Percentiles rank a stretch among this genome's conserved stretches.
These are phyloP conservation scores for Paramisgurnus dabryanus DNA, from an alignment of 2,113 vertebrate species.

Conservation along the genomic window DNA sequence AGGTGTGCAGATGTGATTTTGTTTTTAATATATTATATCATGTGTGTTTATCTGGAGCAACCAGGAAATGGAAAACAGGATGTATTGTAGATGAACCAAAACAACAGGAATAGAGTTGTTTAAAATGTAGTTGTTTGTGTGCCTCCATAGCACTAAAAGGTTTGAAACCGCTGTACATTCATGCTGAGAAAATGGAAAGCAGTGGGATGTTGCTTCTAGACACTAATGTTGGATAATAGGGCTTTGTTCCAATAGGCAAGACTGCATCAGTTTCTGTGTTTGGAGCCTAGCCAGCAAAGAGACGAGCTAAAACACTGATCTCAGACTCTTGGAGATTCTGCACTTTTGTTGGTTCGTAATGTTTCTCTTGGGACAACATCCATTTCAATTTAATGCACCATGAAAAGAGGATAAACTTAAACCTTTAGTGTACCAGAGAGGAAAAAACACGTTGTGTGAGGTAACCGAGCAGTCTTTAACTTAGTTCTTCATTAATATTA, in stretches of 20 bases:
- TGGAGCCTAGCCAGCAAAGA: constrained; percentile 15
- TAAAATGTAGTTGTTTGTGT: constrained; percentile 32
- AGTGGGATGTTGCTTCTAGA: constrained; percentile 34
- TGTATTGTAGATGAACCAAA: neutral
- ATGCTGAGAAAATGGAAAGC: constrained; percentile 35
- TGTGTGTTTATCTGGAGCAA: constrained; percentile 13
- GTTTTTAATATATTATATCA: constrained; percentile 6
- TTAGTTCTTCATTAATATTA: constrained; percentile 8
- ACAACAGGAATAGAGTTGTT: constrained; percentile 4
- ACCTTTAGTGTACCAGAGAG: constrained; percentile 33
- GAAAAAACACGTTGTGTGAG: constrained; percentile 16
- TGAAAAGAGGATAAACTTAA: constrained; percentile 41
- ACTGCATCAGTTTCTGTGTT: constrained; percentile 31
- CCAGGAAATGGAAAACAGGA: constrained; percentile 19
- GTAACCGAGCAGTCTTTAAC: neutral
- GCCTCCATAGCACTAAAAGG: constrained; percentile 3
- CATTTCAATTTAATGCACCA: constrained; percentile 40
- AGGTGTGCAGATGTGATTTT: neutral
- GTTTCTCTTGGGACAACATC: constrained; percentile 30
- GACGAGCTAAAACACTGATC: constrained; percentile 9
- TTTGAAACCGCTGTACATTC: constrained; percentile 10
- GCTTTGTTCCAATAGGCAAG: constrained; percentile 42
- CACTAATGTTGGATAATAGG: constrained; percentile 31
- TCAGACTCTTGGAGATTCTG: constrained; percentile 31
- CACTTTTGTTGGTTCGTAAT: constrained; percentile 22